Conservation (phyloP, 2,113 vertebrate species). For the Hucho hucho region DNA sequence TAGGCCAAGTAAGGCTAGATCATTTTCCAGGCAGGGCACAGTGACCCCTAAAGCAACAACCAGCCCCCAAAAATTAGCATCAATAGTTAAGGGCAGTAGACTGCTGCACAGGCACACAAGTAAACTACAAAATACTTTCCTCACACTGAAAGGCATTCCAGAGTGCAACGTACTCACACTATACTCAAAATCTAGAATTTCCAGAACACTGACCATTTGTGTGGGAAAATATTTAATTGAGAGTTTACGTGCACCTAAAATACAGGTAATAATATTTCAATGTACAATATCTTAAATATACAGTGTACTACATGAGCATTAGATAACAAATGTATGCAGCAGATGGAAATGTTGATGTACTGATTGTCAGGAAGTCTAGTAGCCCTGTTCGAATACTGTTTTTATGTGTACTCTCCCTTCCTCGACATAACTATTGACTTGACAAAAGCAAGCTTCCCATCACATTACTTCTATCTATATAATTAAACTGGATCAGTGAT, state of each 20-base stretch:
- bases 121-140: too few relatives aligned
- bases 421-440: background rate
- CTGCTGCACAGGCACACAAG: too few relatives aligned
- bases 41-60: too few relatives aligned
- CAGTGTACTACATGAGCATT: slow-evolving; percentile 53
- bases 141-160: too few relatives aligned
- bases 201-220: too few relatives aligned
- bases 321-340: slow-evolving; percentile 43
- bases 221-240: slow-evolving; percentile 70
- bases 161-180: too few relatives aligned
- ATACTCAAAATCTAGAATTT: too few relatives aligned
- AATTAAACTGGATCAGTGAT: slow-evolving; percentile 3
- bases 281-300: slow-evolving; percentile 66
- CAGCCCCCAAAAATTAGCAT: too few relatives aligned
- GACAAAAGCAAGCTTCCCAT: background rate
- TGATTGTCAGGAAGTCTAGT: slow-evolving; percentile 3
- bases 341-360: slow-evolving; percentile 9
- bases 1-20: too few relatives aligned
- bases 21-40: too few relatives aligned
- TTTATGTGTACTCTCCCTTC: background rate
- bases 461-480: background rate
- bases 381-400: background rate
- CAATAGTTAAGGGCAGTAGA: too few relatives aligned
- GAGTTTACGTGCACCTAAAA: slow-evolving; percentile 54
- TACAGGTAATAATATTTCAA: slow-evolving; percentile 61